Conservation (phyloP, 2,888 invertebrate genomes). For the Pandemis cinnamomeana region DNA sequence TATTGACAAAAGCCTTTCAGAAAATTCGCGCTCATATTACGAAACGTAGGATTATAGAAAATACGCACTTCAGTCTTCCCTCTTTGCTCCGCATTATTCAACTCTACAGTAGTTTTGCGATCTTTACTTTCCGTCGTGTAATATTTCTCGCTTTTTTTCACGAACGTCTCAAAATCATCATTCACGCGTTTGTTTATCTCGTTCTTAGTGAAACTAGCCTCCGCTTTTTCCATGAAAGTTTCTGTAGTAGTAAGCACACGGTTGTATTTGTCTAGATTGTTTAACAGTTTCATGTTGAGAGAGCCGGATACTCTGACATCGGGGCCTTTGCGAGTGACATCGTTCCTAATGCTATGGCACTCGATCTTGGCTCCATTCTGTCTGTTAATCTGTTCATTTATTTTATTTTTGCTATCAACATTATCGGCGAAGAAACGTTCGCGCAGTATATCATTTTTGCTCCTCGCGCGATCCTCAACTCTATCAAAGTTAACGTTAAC, state of each 20-base stretch:
- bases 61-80: conserved; percentile 76
- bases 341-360: conserved; percentile 75
- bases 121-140: conserved; percentile 70
- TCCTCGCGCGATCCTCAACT: conserved; percentile 38
- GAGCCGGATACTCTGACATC: conserved; percentile 73
- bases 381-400: conserved; percentile 69
- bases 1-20: conserved; percentile 67
- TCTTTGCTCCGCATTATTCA: conserved; percentile 59
- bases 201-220: conserved; percentile 74
- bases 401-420: conserved; percentile 64
- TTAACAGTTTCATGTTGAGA: conserved; percentile 73
- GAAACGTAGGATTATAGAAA: conserved; percentile 79
- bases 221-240: conserved; percentile 70
- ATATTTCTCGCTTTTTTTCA: conserved; percentile 79
- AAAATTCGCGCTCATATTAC: conserved; percentile 55
- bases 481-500: conserved; percentile 66
- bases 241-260: conserved; percentile 75
- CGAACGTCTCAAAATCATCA: conserved; percentile 74
- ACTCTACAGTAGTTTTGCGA: conserved; percentile 63
- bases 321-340: conserved; percentile 70
- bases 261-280: conserved; percentile 73
- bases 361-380: conserved; percentile 70
- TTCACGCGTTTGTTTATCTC: conserved; percentile 62
- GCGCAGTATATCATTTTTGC: conserved; percentile 71
- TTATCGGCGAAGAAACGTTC: conserved; percentile 69